A percentile compares a stretch with the other conserved stretches of the same genome.
Evolutionary conservation across 2,797 vertebrate species (phyloP).

Genomic region (Coreius guichenoti): DNA sequence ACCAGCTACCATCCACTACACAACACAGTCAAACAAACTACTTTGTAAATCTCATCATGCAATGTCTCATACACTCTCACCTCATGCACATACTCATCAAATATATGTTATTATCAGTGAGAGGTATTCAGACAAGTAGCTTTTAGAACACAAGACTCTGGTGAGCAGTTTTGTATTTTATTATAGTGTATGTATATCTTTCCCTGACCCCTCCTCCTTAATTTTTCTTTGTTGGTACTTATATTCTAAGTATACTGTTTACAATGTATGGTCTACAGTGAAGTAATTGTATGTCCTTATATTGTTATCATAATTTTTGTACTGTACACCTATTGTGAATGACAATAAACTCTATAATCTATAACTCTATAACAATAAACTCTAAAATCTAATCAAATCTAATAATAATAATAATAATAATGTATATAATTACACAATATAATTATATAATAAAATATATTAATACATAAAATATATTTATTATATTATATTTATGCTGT

Average conservation of each 20-base stretch:
- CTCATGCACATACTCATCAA: background rate
- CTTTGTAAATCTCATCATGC: background rate
- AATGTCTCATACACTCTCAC: background rate
- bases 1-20: conserved; percentile 13
- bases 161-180: background rate
- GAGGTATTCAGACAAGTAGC: background rate
- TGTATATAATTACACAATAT: background rate
- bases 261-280: too few relatives aligned
- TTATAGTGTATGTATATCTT: background rate
- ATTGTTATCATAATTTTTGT: too few relatives aligned
- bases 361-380: too few relatives aligned
- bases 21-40: background rate
- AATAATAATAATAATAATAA: background rate
- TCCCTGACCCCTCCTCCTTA: too few relatives aligned
- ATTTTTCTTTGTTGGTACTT: too few relatives aligned
- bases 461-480: background rate
- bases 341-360: too few relatives aligned
- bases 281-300: too few relatives aligned
- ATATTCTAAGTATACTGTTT: too few relatives aligned
- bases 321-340: too few relatives aligned
- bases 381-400: too few relatives aligned
- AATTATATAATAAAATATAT: too few relatives aligned
- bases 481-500: background rate
- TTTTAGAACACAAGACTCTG: background rate
- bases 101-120: background rate